Evolutionary conservation across 2,888 invertebrate genomes (phyloP).

Genomic region (Rhingia rostrata): DNA sequence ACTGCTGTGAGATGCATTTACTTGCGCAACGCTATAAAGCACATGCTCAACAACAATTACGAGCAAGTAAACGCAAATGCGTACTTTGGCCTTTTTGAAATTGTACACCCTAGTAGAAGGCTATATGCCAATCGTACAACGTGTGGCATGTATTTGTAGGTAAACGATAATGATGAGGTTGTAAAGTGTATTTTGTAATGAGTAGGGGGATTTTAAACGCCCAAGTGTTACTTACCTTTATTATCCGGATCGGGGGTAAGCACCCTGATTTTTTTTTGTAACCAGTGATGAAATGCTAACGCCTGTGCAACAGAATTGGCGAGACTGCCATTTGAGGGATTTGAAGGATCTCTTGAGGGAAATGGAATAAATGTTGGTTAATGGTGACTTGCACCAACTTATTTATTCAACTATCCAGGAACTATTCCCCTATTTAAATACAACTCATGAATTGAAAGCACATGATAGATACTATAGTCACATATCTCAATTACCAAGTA

Average conservation of each 20-base stretch:
- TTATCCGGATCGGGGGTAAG: conserved; percentile 8
- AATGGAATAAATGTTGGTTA: neutral
- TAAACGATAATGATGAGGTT: conserved; percentile 21
- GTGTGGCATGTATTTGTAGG: neutral
- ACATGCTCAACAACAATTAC: conserved; percentile 4
- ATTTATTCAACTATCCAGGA: too few species aligned
- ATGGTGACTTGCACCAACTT: neutral
- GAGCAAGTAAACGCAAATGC: conserved; percentile 63
- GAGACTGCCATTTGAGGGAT: neutral
- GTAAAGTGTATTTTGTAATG: neutral
- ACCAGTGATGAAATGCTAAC: neutral
- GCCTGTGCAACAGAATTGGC: conserved; percentile 9
- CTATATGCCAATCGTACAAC: neutral
- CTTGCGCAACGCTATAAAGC: conserved; percentile 48
- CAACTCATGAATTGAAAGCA: too few species aligned
- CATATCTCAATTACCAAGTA: neutral
- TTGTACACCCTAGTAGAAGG: conserved; percentile 56
- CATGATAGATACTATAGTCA: neutral
- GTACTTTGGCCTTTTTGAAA: conserved; percentile 71
- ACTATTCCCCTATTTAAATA: too few species aligned
- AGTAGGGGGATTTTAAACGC: conserved; percentile 27
- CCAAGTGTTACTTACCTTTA: conserved; percentile 27
- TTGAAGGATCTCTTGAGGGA: neutral
- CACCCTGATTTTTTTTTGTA: neutral
- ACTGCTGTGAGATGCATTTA: neutral